Evolutionary conservation across 1,140 invertebrate genomes (phyloP).

Genomic region (Adoxophyes honmai): DNA sequence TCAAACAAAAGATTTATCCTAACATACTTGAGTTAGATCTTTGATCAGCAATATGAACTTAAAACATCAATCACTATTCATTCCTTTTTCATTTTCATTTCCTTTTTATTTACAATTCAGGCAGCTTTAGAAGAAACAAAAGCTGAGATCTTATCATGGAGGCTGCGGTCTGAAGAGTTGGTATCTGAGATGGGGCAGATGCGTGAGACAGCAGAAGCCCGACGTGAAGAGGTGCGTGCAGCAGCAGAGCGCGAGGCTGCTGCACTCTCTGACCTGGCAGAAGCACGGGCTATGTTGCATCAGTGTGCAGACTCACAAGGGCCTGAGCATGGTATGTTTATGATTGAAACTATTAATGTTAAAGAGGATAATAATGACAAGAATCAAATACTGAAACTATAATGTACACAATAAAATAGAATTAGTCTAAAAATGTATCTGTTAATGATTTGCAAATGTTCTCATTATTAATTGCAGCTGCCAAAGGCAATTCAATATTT

Average conservation of each 20-base stretch:
- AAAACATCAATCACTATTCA: no score
- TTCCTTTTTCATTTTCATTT: no score
- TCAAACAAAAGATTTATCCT: no score
- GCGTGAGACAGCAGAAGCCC: slow-evolving; percentile 46
- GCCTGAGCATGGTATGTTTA: slow-evolving; percentile 49
- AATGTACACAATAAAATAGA: no score
- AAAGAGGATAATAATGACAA: no score
- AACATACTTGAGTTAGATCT: no score
- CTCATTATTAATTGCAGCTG: slow-evolving; percentile 44
- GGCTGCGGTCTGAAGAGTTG: slow-evolving; percentile 53
- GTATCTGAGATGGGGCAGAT: slow-evolving; percentile 48
- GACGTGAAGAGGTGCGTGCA: slow-evolving; percentile 47
- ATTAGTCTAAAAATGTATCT: no score
- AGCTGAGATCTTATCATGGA: slow-evolving; percentile 46
- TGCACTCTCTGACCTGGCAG: slow-evolving; percentile 51
- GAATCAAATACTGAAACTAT: no score
- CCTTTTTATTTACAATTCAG: not conserved
- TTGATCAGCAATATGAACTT: no score
- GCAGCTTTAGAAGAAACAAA: slow-evolving; percentile 46
- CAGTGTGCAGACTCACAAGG: slow-evolving; percentile 45
- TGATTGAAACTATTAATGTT: no score
- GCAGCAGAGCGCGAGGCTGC: slow-evolving; percentile 49
- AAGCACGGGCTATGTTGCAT: slow-evolving; percentile 50
- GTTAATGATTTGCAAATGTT: slow-evolving; percentile 1
- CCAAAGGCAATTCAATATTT: slow-evolving; percentile 75